Evolutionary conservation across 2,797 vertebrate genomes (phyloP), one percentile per base, ranked within the genome.

Genomic region (Phataginus tetradactyla): DNA sequence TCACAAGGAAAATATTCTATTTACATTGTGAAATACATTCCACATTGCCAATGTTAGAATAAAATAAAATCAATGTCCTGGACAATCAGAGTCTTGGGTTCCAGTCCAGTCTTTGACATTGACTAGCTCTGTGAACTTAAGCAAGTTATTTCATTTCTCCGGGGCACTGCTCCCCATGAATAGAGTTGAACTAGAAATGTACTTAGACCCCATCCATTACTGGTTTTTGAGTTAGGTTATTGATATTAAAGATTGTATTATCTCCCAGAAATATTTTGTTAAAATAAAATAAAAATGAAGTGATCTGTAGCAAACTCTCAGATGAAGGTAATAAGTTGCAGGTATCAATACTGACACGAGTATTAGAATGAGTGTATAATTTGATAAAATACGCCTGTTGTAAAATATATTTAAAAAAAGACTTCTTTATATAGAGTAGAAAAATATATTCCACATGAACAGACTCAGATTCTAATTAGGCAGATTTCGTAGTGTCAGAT

Each of bases 381-480:
- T 37, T 90, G 51, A 72, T 87, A 71, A 96, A 90, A 92, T 79
- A 34, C 5, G 2, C n/a, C 72, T 85, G 37, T 68, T 75, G 32
- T 75, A 80, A 59, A 86, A 55, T 85, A 25, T 18, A 10, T 63
- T 66, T 34, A 14, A 77, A 64, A 72, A 84, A 45, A 53, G 7
- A 59, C 18, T 79, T 49, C 63, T 84, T 55, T 84, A 72, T 72
- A 68, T 53, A 95, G 42, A 72, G 42, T 78, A 87, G 39, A 92
- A 96, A 72, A n/a, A 63, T 45, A 29, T 57, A 68, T 61, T 85
- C 37, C 37, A 11, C 15, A 18, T 4, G 5, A 94, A 95, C 64
- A 91, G 53, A 87, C 68, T 81, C 32, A 61, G 53, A 39, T 87
- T 91, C 66, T 97, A 93, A 94, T 90, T 90, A 93, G 90, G 64